Percentiles rank a stretch among this genome's conserved stretches.
phyloP scores from a whole-genome alignment of 1,140 invertebrate genomes.

The Meloidogyne chitwoodi region DNA sequence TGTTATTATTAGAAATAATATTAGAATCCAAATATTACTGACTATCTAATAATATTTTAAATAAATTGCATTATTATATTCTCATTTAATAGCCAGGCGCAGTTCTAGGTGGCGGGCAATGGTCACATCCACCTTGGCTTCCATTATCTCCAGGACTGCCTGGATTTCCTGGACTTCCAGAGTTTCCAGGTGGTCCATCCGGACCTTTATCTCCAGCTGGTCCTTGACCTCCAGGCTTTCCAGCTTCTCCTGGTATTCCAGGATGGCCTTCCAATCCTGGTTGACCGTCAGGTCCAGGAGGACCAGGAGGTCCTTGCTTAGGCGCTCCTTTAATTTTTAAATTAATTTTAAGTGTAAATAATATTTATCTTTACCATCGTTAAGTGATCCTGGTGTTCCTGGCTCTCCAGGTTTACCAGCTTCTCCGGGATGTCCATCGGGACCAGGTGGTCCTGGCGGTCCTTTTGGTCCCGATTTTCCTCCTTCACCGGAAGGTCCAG shows the following conservation, averaged over 20 bases:
- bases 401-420: conserved; percentile 1
- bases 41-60: background rate
- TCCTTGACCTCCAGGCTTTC: background rate
- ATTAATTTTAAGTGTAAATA: background rate
- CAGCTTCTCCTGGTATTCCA: background rate
- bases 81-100: background rate
- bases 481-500: conserved; percentile 30
- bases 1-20: background rate
- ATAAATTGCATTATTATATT: background rate
- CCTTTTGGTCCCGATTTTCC: conserved; percentile 19
- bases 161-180: conserved; percentile 1
- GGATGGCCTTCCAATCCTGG: conserved; percentile 2
- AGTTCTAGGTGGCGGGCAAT: conserved; percentile 7
- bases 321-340: conserved; percentile 28
- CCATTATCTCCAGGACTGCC: background rate
- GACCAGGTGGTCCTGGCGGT: conserved; percentile 19
- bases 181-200: conserved; percentile 16
- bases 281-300: conserved; percentile 2
- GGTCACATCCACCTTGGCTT: conserved; percentile 1
- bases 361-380: background rate
- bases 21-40: background rate
- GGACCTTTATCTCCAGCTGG: conserved; percentile 10
- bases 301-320: conserved; percentile 33
- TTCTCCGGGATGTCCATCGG: conserved; percentile 10
- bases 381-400: conserved; percentile 1